Evolutionary conservation across 2,888 invertebrate species (phyloP).

Genomic region (Euplexia lucipara): DNA sequence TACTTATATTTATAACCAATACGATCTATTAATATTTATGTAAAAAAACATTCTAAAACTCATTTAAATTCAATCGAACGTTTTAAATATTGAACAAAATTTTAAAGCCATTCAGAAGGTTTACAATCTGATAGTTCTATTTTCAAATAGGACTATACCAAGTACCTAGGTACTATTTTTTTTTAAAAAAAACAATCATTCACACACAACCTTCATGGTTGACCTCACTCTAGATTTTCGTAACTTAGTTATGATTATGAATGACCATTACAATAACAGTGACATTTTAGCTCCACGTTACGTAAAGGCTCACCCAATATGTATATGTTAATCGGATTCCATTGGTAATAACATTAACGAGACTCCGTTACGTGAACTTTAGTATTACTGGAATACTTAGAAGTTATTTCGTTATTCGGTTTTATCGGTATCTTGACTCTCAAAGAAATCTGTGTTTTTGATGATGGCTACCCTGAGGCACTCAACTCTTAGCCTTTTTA

Average conservation of each 20-base stretch:
- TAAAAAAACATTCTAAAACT: too few species aligned
- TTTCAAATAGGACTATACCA: constrained; percentile 26
- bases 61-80: neutral
- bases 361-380: constrained; percentile 60
- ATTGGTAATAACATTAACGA: constrained; percentile 76
- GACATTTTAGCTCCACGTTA: constrained; percentile 63
- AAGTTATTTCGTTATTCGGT: constrained; percentile 33
- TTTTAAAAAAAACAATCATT: neutral
- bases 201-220: constrained; percentile 15
- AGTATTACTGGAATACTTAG: constrained; percentile 43
- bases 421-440: neutral
- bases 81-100: constrained; percentile 2
- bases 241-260: constrained; percentile 51
- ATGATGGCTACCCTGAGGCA: neutral
- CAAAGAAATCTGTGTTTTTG: neutral
- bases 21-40: too few species aligned
- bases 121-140: neutral
- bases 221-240: constrained; percentile 51
- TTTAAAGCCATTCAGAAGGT: neutral
- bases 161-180: too few species aligned
- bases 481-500: neutral
- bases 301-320: constrained; percentile 72
- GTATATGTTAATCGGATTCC: constrained; percentile 76
- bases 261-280: constrained; percentile 21
- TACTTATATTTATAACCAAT: too few species aligned